phyloP scores from a whole-genome alignment of 2,113 vertebrate genomes.

The Halcyon malimbica region DNA sequence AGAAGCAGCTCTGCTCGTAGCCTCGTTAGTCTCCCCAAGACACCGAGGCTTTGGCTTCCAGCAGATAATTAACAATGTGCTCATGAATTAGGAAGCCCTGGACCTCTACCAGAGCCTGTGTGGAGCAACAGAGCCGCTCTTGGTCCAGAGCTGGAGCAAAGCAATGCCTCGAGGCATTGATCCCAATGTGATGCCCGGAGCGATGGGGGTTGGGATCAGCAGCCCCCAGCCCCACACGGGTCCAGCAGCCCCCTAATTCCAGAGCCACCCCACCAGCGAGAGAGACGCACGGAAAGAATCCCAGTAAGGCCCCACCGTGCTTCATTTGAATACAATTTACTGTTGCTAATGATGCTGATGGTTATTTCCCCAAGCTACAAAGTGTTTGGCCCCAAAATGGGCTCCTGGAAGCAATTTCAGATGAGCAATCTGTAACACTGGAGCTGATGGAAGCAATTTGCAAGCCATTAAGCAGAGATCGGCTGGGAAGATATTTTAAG shows the following conservation, averaged over 20 bases:
- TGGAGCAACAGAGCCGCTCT: neutral
- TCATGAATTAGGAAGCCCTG: conserved; percentile 34
- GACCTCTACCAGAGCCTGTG: neutral
- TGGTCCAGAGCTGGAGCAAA: neutral
- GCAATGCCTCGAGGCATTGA: neutral
- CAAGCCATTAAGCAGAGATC: conserved; percentile 57
- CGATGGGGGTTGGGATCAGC: neutral
- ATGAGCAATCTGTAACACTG: conserved; percentile 45
- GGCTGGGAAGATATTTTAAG: conserved; percentile 31
- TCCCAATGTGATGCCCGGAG: neutral
- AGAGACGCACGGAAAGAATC: neutral
- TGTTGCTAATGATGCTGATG: neutral
- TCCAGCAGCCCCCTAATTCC: neutral
- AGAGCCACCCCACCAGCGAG: neutral
- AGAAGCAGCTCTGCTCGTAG: neutral
- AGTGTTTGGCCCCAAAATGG: conserved; percentile 55
- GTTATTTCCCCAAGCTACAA: conserved; percentile 43
- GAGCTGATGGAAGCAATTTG: conserved; percentile 78
- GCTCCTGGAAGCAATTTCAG: conserved; percentile 54
- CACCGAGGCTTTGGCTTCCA: conserved; percentile 25
- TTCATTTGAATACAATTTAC: conserved; percentile 27
- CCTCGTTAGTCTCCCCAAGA: conserved; percentile 29
- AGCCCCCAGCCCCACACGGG: accelerated
- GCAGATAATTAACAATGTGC: conserved; percentile 17
- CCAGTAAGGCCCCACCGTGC: neutral